Base-by-base conservation (phyloP, 2,113 vertebrate species). In the Furnarius figulus region DNA sequence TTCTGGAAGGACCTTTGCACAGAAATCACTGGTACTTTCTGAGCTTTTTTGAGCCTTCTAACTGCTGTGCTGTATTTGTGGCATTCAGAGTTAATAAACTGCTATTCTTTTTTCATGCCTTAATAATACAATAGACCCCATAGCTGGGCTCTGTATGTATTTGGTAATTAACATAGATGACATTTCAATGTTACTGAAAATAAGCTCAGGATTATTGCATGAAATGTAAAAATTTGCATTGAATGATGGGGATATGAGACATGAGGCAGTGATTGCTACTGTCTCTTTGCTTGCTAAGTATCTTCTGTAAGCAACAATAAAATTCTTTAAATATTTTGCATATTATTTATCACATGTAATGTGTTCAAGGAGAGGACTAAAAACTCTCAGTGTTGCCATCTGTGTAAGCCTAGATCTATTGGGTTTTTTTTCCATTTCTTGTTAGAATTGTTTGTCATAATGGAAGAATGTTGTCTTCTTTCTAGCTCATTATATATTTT, bases 301-400 rank as follows among this genome's bases (percentile, higher is more conserved):
- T 95, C 93, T 96, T 97, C 95, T 95, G 92, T 95, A 96, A 97
- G 95, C 95, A 97, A 97, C 95, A 96, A 97, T 96, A 96, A 95
- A 96, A 93, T 93, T 93, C 90, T 97, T 96, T 94, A 91, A 97
- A 86, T 96, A 95, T 96, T 96, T 97, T 96, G 88, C 92, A 49
- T 97, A 92, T 96, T 96, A 96, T 96, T 96, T 97, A 97, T 96
- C 95, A 96, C 96, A 97, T 95, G 90, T 96, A 95, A 95, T 93
- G 92, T 96, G 95, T 96, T 96, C 79, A 88, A 94, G 46, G 90
- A 92, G 92, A 93, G 92, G 88, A 95, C 83, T 95, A 95, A 90
- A 94, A 95, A 75, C 85, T 94, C 90, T 96, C 90, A 58, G 65
- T 95, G 93, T 96, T 96, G 95, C 95, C 93, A 95, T 96, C 92